Percentiles rank a stretch among this genome's conserved stretches.
phyloP scores from a whole-genome alignment of 2,113 vertebrate genomes.

The Dipodomys stephensi region DNA sequence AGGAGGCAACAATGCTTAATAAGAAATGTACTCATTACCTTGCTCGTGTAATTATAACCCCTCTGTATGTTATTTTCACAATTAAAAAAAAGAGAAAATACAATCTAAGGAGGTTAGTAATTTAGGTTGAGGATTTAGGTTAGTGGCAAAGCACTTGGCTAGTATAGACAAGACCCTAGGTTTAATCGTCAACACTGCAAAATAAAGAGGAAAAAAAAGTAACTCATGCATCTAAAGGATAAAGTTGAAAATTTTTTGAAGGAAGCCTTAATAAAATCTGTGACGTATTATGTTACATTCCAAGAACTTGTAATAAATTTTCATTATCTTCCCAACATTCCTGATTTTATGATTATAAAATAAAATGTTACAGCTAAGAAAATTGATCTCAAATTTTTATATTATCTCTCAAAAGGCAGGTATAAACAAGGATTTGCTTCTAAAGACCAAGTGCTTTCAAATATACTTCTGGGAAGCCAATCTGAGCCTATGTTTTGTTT shows the following conservation, averaged over 20 bases:
- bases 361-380: conserved; percentile 2
- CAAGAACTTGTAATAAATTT: neutral
- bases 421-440: neutral
- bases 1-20: too few relatives aligned
- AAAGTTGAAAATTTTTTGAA: neutral
- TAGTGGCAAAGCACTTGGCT: too few relatives aligned
- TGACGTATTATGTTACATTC: conserved; percentile 1
- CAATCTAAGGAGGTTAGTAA: neutral
- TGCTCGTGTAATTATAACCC: too few relatives aligned
- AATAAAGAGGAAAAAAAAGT: too few relatives aligned
- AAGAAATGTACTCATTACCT: too few relatives aligned
- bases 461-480: neutral
- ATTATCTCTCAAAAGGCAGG: neutral
- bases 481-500: neutral
- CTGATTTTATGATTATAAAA: conserved; percentile 26
- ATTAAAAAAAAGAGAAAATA: conserved; percentile 46
- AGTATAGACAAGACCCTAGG: too few relatives aligned
- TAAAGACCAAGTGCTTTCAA: neutral
- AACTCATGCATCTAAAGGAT: neutral
- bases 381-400: neutral
- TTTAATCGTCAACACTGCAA: too few relatives aligned
- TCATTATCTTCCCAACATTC: neutral
- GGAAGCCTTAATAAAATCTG: neutral
- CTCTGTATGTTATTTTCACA: neutral
- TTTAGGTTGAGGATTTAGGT: too few relatives aligned